Evolutionary conservation across 2,113 vertebrate species (phyloP), one percentile per base, ranked within the genome.

Genomic region (Lophius piscatorius): DNA sequence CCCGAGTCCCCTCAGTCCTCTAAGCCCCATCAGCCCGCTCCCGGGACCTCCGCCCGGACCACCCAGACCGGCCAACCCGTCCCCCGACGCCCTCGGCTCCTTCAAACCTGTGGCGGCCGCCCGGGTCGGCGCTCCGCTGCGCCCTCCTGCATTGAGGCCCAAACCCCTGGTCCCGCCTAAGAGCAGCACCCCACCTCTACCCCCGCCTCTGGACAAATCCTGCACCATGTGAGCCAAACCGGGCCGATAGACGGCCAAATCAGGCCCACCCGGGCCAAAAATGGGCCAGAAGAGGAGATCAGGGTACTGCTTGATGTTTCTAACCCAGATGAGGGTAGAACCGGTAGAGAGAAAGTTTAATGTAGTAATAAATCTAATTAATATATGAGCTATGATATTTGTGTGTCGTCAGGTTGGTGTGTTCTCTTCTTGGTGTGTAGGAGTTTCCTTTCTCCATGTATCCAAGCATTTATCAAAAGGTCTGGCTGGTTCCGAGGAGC

Each of bases 101-200:
- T 99, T 98, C 83, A 97, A 96, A 77, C 95, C 97, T 0, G 78
- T 87, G 13, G 82, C 92, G 54, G 93, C 93, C 0, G 92, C 94
- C 57, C 94, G 95, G 28, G 94, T 97, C 86, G 96, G 94, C 7
- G 91, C 94, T 17, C 95, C 96, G 42, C 89, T 95, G 66, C 94
- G 97, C 49, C 97, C 97, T 23, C 97, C 97, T 0, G 95, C 95
- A 49, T 93, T 99, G 13, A 91, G 96, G 87, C 97, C 97, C 33
- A 98, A 99, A 88, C 97, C 97, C 6, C 81, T 93, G 57, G 92
- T 99, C 78, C 93, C 97, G 56, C 96, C 97, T 80, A 99, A 98
- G 91, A 96, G 96, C 87, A 95, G 95, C 78, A 92, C 95, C 46
- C 90, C 94, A 0, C 87, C 96, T 67, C 87, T 93, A 70, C 95